Evolutionary conservation across 2,113 vertebrate genomes (phyloP).

Genomic region (Gorsachius goisagi): DNA sequence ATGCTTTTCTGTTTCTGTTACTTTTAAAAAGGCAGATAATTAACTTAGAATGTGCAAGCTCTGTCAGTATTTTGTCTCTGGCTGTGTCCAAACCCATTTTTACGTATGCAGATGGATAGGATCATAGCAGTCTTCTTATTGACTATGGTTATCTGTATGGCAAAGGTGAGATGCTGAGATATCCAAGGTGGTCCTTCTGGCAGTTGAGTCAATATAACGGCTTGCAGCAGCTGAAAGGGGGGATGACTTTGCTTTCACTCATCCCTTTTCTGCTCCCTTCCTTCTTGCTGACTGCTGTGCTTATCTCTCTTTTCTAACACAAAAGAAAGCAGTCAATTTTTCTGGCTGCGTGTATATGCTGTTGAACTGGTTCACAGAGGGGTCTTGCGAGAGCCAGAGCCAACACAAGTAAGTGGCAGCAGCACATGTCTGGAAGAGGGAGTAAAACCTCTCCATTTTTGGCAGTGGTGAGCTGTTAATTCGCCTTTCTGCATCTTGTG

Average conservation of each 20-base stretch:
- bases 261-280: not conserved
- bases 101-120: not conserved
- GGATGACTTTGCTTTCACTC: not conserved
- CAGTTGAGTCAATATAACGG: not conserved
- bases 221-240: not conserved
- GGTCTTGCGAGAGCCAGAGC: not conserved
- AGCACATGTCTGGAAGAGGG: conserved; percentile 13
- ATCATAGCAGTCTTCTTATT: rapidly evolving
- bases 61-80: not conserved
- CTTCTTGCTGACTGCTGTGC: not conserved
- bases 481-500: not conserved
- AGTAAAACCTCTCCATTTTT: conserved; percentile 49
- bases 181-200: not conserved
- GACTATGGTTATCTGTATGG: not conserved
- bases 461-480: conserved; percentile 31
- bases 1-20: not conserved
- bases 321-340: not conserved
- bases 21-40: not conserved
- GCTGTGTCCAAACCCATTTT: not conserved
- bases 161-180: not conserved
- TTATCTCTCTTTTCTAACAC: not conserved
- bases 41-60: not conserved
- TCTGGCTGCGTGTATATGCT: not conserved
- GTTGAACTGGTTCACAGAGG: not conserved
- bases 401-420: conserved; percentile 28